phyloP scores from a whole-genome alignment of 1,140 invertebrate species.

The Dufourea novaeangliae region DNA sequence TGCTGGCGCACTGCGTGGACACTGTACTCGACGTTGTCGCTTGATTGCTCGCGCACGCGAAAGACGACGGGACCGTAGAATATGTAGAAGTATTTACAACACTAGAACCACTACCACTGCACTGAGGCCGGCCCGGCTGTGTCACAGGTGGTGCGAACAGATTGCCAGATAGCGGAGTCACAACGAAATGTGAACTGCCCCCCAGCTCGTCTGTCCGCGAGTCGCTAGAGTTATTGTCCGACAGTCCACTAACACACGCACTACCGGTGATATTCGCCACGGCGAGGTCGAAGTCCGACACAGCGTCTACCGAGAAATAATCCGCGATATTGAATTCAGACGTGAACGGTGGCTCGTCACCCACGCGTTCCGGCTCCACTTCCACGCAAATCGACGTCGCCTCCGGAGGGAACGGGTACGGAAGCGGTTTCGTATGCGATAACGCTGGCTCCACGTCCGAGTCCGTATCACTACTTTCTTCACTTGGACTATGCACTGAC shows the following conservation, averaged over 20 bases:
- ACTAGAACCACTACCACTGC: constrained; percentile 76
- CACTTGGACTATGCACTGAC: constrained; percentile 69
- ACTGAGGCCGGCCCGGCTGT: constrained; percentile 71
- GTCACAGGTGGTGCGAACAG: constrained; percentile 64
- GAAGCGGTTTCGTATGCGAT: constrained; percentile 63
- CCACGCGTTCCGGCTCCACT: constrained; percentile 73
- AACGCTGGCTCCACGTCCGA: constrained; percentile 61
- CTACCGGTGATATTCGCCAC: constrained; percentile 51
- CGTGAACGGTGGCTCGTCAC: constrained; percentile 76
- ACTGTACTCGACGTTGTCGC: constrained; percentile 51
- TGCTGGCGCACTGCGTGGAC: constrained; percentile 63
- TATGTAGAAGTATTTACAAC: constrained; percentile 70
- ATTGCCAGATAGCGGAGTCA: constrained; percentile 68
- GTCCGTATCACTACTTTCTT: constrained; percentile 74
- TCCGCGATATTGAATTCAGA: constrained; percentile 80
- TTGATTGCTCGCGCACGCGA: constrained; percentile 54
- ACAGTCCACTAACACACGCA: constrained; percentile 53
- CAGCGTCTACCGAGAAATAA: constrained; percentile 74
- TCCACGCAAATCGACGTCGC: constrained; percentile 80
- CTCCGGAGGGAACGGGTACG: constrained; percentile 78
- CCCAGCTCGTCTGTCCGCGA: constrained; percentile 75
- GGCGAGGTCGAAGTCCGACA: constrained; percentile 75
- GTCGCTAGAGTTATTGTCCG: constrained; percentile 61
- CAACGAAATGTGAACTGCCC: constrained; percentile 75
- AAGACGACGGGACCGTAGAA: constrained; percentile 53